A percentile compares a stretch with the other conserved stretches of the same genome.
Conservation (phyloP, 1,140 invertebrate species). For the Bombyx mandarina region DNA sequence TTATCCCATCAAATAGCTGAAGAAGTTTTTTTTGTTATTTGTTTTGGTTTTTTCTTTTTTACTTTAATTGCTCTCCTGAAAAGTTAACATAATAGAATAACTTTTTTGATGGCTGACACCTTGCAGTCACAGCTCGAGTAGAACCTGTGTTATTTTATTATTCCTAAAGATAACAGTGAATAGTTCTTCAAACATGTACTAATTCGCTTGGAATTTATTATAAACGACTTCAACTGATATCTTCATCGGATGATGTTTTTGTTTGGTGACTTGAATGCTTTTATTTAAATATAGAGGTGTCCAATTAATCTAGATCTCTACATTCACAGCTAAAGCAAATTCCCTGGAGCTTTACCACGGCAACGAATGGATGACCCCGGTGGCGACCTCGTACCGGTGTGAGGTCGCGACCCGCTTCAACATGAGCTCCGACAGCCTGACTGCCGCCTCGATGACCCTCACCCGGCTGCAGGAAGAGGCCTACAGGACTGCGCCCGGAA, state of each 20-base stretch:
- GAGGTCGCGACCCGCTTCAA: conserved; percentile 70
- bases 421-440: conserved; percentile 48
- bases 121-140: too few relatives aligned
- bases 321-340: conserved; percentile 47
- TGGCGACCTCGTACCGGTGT: conserved; percentile 80
- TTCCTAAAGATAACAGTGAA: too few relatives aligned
- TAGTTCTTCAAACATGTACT: too few relatives aligned
- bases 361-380: conserved; percentile 66
- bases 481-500: conserved; percentile 71
- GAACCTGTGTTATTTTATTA: too few relatives aligned
- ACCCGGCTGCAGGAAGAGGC: conserved; percentile 80
- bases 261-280: too few relatives aligned
- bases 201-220: too few relatives aligned
- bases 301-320: background rate
- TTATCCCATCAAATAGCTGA: too few relatives aligned
- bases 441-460: conserved; percentile 58
- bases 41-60: too few relatives aligned
- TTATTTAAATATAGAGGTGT: background rate
- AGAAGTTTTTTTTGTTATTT: too few relatives aligned
- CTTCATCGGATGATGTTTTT: background rate
- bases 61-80: too few relatives aligned
- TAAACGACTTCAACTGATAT: background rate
- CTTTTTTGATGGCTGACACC: too few relatives aligned
- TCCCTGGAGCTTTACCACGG: conserved; percentile 64
- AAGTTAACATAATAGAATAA: too few relatives aligned